Evolutionary conservation across 2,797 vertebrate species (phyloP).

Genomic region (Nothura maculosa): DNA sequence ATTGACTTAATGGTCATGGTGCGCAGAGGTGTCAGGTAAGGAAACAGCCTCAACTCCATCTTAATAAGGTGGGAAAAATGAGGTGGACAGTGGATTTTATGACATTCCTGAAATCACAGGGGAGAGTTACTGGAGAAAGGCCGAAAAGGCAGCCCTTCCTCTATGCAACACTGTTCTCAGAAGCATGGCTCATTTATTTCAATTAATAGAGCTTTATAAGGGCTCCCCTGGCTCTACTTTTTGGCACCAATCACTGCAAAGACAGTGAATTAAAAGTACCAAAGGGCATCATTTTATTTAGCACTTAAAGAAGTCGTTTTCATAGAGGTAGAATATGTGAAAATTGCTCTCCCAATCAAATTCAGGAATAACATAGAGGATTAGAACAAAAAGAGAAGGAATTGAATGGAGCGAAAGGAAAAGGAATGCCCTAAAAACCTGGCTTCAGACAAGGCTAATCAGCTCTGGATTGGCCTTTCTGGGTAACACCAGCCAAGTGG

Average conservation of each 20-base stretch:
- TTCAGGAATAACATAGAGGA: background rate
- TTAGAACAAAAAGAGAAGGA: background rate
- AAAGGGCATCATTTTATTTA: conserved; percentile 24
- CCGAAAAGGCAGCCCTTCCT: conserved; percentile 47
- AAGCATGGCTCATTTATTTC: conserved; percentile 65
- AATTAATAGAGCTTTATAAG: conserved; percentile 57
- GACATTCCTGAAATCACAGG: conserved; percentile 33
- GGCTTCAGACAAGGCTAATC: background rate
- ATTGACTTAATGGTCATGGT: background rate
- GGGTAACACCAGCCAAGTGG: background rate
- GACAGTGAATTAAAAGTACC: conserved; percentile 61
- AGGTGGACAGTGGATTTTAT: conserved; percentile 55
- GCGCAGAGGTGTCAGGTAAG: conserved; percentile 7
- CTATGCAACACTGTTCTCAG: conserved; percentile 23
- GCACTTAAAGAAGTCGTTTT: conserved; percentile 44
- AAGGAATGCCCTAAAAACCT: background rate
- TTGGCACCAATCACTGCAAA: conserved; percentile 4
- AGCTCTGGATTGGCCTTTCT: background rate
- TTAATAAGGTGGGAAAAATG: conserved; percentile 55
- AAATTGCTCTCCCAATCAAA: background rate
- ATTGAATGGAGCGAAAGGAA: background rate
- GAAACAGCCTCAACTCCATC: background rate
- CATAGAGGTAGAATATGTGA: background rate
- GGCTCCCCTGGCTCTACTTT: conserved; percentile 45
- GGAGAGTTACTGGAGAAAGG: conserved; percentile 4